Base-by-base conservation (phyloP, 2,113 vertebrate species). In the Uropsilus gracilis region DNA sequence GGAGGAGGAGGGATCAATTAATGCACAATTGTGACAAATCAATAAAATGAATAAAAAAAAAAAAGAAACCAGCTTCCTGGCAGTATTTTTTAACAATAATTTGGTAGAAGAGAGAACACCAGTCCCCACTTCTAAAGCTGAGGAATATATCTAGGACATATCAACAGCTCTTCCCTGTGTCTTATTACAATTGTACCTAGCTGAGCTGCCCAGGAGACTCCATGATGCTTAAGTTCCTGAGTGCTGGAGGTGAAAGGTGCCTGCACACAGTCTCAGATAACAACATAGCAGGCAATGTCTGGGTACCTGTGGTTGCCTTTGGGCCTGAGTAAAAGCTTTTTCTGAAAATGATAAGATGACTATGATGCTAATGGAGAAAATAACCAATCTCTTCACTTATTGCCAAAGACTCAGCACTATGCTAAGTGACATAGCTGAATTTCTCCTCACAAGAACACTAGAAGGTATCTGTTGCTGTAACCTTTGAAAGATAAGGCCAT, bases 401-500 rank as follows among this genome's bases (percentile, higher is more conserved):
- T 69, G 76, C 39, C 26, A 10, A 71, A 32, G 50, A 69, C 20
- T 64, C 53, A n/a, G 39, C 14, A 48, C 17, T 57, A 5, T 57
- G 32, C 75, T 39, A 1, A 61, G 24, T 18, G 28, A 55, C 32
- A 71, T 28, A 3, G 1, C 30, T 2, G 2, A 17, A 59, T 91
- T 72, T 89, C 30, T 77, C 24, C 42, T 80, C 44, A 71, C 5
- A 66, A 76, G 59, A 90, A 68, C 6, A 3, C 80, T 85, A 26
- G 42, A 86, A 78, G 57, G 2, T 69, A 12, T 53, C 63, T 94
- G 7, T 9, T n/a, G 48, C 90, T n/a, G 61, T 55, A 48, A 72
- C 22, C 37, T 88, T 88, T 64, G 61, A 86, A 78, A 97, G 72
- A 73, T 39, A 89, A 87, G 48, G 71, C 44, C 48, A 46, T 28